Percentiles rank a stretch among this genome's conserved stretches.
Conservation (phyloP, 2,113 vertebrate species). For the Dicentrarchus labrax region DNA sequence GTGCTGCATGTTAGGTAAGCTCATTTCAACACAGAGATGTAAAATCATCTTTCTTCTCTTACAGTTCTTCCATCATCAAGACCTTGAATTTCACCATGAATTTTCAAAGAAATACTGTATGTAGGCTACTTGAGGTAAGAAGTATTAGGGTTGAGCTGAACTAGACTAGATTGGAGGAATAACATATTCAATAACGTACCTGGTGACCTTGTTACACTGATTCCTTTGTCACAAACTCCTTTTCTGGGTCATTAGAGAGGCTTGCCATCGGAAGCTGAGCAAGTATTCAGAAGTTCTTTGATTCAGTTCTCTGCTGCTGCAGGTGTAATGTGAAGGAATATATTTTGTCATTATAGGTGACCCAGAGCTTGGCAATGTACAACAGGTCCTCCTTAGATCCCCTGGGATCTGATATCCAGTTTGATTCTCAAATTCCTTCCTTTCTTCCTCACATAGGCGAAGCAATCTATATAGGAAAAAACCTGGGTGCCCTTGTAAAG, state of each 20-base stretch:
- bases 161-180: not conserved
- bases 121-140: not conserved
- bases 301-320: conserved; percentile 16
- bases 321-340: not conserved
- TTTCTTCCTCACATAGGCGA: not conserved
- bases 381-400: conserved; percentile 8
- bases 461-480: conserved; percentile 10
- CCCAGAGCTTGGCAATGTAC: conserved; percentile 18
- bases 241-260: conserved; percentile 35
- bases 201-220: conserved; percentile 17
- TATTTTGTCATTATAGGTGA: conserved; percentile 37
- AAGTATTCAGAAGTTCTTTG: conserved; percentile 22
- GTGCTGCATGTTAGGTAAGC: too few relatives aligned
- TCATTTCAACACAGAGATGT: not conserved
- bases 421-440: conserved; percentile 2
- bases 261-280: not conserved
- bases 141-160: not conserved
- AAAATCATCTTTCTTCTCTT: not conserved
- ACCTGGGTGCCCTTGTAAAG: conserved; percentile 13
- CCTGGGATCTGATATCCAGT: conserved; percentile 12
- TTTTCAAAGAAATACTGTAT: not conserved
- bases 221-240: conserved; percentile 19
- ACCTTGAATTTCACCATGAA: not conserved
- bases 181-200: conserved; percentile 21
- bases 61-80: not conserved